These are phyloP conservation scores for Leuciscus idus DNA, from an alignment of 2,113 vertebrate species.

Conservation along the genomic window DNA sequence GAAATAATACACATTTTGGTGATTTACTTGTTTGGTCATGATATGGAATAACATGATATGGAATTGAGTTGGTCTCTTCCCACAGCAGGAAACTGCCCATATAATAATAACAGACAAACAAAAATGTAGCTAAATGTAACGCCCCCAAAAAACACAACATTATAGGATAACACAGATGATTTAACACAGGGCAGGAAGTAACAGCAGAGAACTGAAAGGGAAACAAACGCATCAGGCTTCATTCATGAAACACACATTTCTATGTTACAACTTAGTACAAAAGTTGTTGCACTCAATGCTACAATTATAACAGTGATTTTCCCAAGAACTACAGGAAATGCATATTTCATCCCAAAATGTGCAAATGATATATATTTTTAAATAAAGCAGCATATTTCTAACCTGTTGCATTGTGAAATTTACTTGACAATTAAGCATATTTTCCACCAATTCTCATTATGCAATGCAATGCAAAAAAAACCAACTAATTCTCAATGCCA, in stretches of 20 bases:
- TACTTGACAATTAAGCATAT: background rate
- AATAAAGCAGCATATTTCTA: background rate
- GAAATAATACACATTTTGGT: constrained; percentile 48
- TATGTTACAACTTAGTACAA: background rate
- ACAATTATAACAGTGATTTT: background rate
- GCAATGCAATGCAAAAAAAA: background rate
- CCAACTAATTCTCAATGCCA: background rate
- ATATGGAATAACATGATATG: constrained; percentile 39
- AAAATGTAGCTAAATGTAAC: background rate
- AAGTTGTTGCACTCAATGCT: background rate
- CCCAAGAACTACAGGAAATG: background rate
- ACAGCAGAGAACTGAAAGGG: background rate
- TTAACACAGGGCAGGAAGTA: constrained; percentile 33
- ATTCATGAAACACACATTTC: constrained; percentile 8
- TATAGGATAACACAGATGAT: background rate
- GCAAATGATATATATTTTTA: background rate
- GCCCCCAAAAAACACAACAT: constrained; percentile 40
- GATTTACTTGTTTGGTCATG: constrained; percentile 44
- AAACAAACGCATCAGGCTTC: background rate
- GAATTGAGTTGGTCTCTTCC: constrained; percentile 52
- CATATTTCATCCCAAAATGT: background rate
- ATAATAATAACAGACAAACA: background rate
- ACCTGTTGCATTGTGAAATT: background rate
- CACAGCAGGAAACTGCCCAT: constrained; percentile 2
- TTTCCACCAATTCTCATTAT: background rate